These are phyloP conservation scores for Eurytoma californica DNA, from an alignment of 2,888 invertebrate species.

Conservation along the genomic window DNA sequence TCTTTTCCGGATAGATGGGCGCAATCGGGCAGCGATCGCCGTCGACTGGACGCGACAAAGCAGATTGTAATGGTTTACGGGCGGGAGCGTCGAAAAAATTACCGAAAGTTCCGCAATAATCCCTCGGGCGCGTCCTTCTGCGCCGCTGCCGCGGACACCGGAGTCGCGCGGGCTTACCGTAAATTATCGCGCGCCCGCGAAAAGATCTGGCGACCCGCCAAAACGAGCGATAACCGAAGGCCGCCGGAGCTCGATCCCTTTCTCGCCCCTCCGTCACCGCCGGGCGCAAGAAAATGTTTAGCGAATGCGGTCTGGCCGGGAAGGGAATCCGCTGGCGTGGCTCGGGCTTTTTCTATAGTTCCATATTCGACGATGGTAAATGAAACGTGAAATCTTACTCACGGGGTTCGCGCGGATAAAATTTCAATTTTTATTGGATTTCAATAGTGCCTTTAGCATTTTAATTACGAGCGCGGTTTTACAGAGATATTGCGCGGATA, in stretches of 20 bases:
- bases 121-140: conserved; percentile 2
- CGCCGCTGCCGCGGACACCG: conserved; percentile 51
- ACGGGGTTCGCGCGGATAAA: too few relatives aligned
- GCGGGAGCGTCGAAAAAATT: conserved; percentile 50
- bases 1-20: conserved; percentile 1
- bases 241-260: conserved; percentile 38
- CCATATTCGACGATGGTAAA: too few relatives aligned
- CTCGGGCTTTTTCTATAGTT: too few relatives aligned
- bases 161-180: conserved; percentile 59
- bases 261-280: conserved; percentile 18
- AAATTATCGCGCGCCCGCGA: conserved; percentile 64
- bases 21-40: conserved; percentile 24
- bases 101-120: conserved; percentile 54
- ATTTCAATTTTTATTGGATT: too few relatives aligned
- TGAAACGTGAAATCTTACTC: too few relatives aligned
- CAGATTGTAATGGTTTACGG: conserved; percentile 44
- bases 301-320: neutral
- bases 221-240: conserved; percentile 65
- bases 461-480: too few relatives aligned
- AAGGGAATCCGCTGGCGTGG: too few relatives aligned
- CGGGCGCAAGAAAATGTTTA: conserved; percentile 28
- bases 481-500: too few relatives aligned
- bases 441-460: too few relatives aligned
- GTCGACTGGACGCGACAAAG: conserved; percentile 1
- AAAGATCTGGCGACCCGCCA: conserved; percentile 67